phyloP scores from a whole-genome alignment of 2,797 vertebrate species.

The Euthynnus affinis region DNA sequence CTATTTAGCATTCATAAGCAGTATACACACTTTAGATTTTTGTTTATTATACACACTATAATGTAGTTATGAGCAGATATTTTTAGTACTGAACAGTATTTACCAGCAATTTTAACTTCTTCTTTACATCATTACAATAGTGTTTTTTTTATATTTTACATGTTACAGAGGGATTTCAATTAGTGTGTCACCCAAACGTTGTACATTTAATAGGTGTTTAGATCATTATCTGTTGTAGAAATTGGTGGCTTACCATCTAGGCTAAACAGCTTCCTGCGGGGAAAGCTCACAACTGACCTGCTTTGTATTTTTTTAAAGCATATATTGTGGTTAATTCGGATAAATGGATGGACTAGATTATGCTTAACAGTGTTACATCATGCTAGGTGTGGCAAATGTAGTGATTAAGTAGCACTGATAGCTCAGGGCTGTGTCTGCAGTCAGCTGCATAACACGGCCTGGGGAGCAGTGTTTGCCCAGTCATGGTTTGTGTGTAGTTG shows the following conservation, averaged over 20 bases:
- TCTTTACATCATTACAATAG: too few relatives aligned
- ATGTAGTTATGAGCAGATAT: too few relatives aligned
- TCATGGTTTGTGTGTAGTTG: conserved; percentile 64
- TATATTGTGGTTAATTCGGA: conserved; percentile 8
- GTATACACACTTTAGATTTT: too few relatives aligned
- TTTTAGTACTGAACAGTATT: too few relatives aligned
- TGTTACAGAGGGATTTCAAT: too few relatives aligned
- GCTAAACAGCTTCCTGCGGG: too few relatives aligned
- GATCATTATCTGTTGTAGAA: conserved; percentile 4
- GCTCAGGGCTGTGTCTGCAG: conserved; percentile 39
- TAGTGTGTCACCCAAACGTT: neutral
- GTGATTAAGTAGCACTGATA: conserved; percentile 40
- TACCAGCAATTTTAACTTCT: too few relatives aligned
- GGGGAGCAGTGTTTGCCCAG: conserved; percentile 61
- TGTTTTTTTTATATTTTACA: too few relatives aligned
- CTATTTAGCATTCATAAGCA: too few relatives aligned
- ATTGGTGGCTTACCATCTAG: conserved; percentile 17
- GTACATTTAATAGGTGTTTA: conserved; percentile 5
- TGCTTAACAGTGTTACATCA: conserved; percentile 18
- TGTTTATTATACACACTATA: too few relatives aligned
- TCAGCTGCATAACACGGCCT: conserved; percentile 36
- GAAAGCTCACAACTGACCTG: neutral
- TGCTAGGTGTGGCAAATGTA: conserved; percentile 32
- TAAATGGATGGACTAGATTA: conserved; percentile 41
- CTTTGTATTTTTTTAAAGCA: conserved; percentile 6